Base-by-base conservation (phyloP, 2,888 invertebrate genomes). In the Leucoptera coffeella region DNA sequence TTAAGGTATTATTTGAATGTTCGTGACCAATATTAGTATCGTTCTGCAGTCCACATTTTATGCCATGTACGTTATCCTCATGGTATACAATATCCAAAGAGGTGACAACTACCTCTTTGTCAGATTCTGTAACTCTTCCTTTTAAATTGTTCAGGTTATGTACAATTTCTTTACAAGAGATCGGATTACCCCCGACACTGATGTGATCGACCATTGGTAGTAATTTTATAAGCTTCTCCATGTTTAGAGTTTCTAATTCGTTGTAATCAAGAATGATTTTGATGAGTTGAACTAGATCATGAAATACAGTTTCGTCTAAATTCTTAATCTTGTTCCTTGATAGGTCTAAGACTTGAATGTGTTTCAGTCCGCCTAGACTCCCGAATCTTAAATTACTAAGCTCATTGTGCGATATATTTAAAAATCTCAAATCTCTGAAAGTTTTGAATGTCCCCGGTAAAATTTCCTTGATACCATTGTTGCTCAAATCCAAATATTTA, bases 21-120 rank as follows among this genome's bases (percentile, higher is more conserved):
- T 26, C 27, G 17, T 2, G 6, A 17, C 6, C 6, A 17, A 6
- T 17, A 9, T 17, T 9, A 17, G 6, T 23, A 12, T 19, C 19
- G 23, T 1, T 21, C 6, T 14, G 27, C 14, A 4, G 26, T 33
- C 9, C 65, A 42, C 65, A 67, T 37, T 44, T 45, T 12, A 67
- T 65, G 6, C 65, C 65, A 32, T 61, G 47, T 0, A 64, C 67
- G 35, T 67, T 67, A 26, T 67, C 67, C 30, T 64, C 64, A 15
- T 65, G 58, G 34, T 47, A 64, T 26, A 64, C 41, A 39, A 61
- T 60, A 30, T 67, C 43, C 9, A 61, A 42, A 5, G 65, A 55
- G 11, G 65, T 65, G 2, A 67, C 48, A 32, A 53, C 48, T 3
- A 62, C 39, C 11, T 44, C 40, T 24, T 41, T 36, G 14, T 32